Evolutionary conservation across 2,888 invertebrate genomes (phyloP).

Genomic region (Dasysyrphus tricinctus): DNA sequence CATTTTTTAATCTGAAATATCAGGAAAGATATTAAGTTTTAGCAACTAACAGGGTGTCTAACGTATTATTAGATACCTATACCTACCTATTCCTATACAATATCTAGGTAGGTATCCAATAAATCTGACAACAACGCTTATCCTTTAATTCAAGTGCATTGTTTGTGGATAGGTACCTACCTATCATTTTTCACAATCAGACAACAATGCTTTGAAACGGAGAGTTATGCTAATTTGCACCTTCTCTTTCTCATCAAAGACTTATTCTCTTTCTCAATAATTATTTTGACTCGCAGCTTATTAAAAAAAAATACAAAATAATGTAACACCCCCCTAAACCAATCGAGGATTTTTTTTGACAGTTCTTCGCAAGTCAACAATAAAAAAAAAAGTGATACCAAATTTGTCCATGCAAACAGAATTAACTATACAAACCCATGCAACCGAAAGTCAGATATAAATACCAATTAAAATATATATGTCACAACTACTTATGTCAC

Average conservation of each 20-base stretch:
- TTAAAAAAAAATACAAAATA: not conserved
- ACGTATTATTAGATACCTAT: too few relatives aligned
- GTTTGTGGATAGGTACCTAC: too few relatives aligned
- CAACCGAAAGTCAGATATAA: constrained; percentile 61
- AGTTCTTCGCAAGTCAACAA: not conserved
- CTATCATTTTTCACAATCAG: not conserved
- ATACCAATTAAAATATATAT: constrained; percentile 73
- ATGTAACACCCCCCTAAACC: not conserved
- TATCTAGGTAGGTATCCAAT: too few relatives aligned
- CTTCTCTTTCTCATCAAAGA: not conserved
- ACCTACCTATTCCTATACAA: too few relatives aligned
- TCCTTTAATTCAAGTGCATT: too few relatives aligned
- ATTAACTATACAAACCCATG: constrained; percentile 50
- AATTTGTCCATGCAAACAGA: constrained; percentile 40
- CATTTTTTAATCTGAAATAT: too few relatives aligned
- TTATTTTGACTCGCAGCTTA: not conserved
- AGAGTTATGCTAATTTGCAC: too few relatives aligned
- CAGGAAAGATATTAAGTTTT: too few relatives aligned
- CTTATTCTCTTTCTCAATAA: not conserved
- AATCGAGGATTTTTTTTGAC: not conserved
- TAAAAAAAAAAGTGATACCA: constrained; percentile 21
- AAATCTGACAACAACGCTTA: too few relatives aligned
- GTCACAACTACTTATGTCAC: constrained; percentile 64
- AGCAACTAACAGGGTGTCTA: too few relatives aligned
- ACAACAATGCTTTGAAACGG: too few relatives aligned